These are phyloP conservation scores for Drosophila murphyi DNA, from an alignment of 1,140 invertebrate species.

Conservation along the genomic window DNA sequence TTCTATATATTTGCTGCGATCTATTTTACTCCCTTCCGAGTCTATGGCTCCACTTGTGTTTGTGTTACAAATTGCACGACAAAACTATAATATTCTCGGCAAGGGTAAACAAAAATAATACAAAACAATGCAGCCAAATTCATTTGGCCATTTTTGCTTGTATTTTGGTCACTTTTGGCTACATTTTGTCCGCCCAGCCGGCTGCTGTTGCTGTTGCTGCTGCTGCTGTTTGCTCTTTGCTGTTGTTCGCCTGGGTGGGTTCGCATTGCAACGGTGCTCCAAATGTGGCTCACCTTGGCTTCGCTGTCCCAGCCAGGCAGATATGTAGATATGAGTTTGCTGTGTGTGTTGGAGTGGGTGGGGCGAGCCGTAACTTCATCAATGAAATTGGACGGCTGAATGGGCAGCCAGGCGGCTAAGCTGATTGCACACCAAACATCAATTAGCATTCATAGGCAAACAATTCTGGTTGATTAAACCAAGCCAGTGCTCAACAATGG, in stretches of 20 bases:
- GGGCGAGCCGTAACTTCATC: slow-evolving; percentile 62
- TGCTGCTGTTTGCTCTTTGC: too few relatives aligned
- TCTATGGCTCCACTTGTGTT: too few relatives aligned
- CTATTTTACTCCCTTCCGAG: too few relatives aligned
- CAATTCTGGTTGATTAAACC: slow-evolving; percentile 35
- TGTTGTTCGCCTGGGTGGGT: slow-evolving; percentile 22
- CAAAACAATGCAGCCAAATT: slow-evolving; percentile 60
- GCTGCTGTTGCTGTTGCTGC: not conserved
- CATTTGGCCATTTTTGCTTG: slow-evolving; percentile 60
- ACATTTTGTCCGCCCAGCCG: not conserved
- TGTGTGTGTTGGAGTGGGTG: slow-evolving; percentile 36
- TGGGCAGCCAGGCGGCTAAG: slow-evolving; percentile 70
- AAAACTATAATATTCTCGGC: too few relatives aligned
- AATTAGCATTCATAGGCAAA: slow-evolving; percentile 43
- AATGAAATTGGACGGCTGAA: slow-evolving; percentile 74
- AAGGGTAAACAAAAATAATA: too few relatives aligned
- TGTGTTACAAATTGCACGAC: too few relatives aligned
- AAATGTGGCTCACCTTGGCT: slow-evolving; percentile 79
- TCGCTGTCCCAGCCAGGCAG: slow-evolving; percentile 14
- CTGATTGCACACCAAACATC: slow-evolving; percentile 49
- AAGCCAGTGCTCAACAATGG: slow-evolving; percentile 11
- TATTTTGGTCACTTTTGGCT: slow-evolving; percentile 28
- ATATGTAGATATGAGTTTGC: slow-evolving; percentile 14
- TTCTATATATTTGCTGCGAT: too few relatives aligned
- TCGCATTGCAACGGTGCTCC: slow-evolving; percentile 54